Evolutionary conservation across 2,113 vertebrate species (phyloP), one percentile per base, ranked within the genome.

Genomic region (Callopanchax toddi): DNA sequence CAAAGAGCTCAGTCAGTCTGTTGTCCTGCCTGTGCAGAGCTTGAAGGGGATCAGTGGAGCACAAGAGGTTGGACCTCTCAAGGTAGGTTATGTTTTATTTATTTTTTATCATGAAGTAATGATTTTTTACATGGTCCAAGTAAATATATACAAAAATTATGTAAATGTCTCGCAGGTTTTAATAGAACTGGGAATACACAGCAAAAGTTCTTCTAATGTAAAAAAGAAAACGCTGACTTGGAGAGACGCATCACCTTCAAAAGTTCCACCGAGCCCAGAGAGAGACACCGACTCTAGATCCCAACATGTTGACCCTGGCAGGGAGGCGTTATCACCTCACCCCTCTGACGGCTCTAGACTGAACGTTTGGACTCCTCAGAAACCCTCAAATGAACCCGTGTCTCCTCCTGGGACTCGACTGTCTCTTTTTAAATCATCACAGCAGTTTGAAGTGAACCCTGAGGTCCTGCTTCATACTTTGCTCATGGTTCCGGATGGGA

Each of bases 401-500:
- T 5, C 53, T n/a, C 44, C 70, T 0, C 3, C 48, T 6, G 11
- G 70, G 1, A 18, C 44, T 3, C 57, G 23, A 59, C 64, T 16
- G 39, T 60, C 71, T 42, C 56, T 67, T 20, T 20, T 36, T 20
- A 48, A 23, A 54, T 68, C 51, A 16, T 12, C 17, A 32, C 17
- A 21, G 29, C 53, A 78, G 1, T 50, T 36, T 40, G 70, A 83
- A 9, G 91, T 93, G 4, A 79, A 85, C 2, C 68, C 55, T 2
- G 78, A 86, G 21, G 40, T 94, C 0, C 75, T 99, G 5, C 83
- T 99, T 45, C 93, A 98, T 2, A 79, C 95, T 36, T 83, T 99
- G 0, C 74, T 99, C 66, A 95, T 97, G 95, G 95, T 99, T 49
- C 93, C 93, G 0, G 90, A 96, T 34, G 97, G 97, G 40, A 96